Percentiles rank a stretch among this genome's conserved stretches.
Evolutionary conservation across 1,140 invertebrate species (phyloP).

Genomic region (Camponotus floridanus): DNA sequence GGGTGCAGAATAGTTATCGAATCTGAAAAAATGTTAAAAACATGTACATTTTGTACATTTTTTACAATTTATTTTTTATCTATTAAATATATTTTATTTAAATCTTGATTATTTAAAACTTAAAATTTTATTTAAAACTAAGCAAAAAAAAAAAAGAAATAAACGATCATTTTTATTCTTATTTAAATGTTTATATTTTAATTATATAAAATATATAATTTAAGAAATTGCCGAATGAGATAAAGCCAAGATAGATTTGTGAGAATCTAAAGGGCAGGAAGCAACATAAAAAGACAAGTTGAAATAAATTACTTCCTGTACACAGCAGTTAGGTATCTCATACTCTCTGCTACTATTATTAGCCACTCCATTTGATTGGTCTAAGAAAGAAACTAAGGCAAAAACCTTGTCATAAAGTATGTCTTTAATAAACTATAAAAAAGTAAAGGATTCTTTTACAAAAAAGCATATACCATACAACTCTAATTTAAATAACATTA

Average conservation of each 20-base stretch:
- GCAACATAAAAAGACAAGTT: conserved; percentile 78
- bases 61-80: background rate
- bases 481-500: too few species aligned
- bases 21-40: conserved; percentile 87
- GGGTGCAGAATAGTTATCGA: conserved; percentile 99
- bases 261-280: conserved; percentile 59
- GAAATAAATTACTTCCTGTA: conserved; percentile 83
- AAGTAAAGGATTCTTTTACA: background rate
- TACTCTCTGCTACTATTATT: conserved; percentile 82
- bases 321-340: conserved; percentile 73
- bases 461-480: background rate
- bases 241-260: conserved; percentile 52
- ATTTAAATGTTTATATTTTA: background rate
- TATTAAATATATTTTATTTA: background rate
- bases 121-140: background rate
- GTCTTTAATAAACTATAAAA: conserved; percentile 3
- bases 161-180: background rate
- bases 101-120: background rate
- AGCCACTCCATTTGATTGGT: conserved; percentile 76
- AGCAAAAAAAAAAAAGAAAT: background rate
- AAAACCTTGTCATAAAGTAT: conserved; percentile 29
- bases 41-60: conserved; percentile 41
- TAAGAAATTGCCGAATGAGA: conserved; percentile 4
- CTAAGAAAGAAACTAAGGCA: conserved; percentile 60
- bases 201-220: background rate